Conservation (phyloP, 2,888 invertebrate species). For the Drepana falcataria region DNA sequence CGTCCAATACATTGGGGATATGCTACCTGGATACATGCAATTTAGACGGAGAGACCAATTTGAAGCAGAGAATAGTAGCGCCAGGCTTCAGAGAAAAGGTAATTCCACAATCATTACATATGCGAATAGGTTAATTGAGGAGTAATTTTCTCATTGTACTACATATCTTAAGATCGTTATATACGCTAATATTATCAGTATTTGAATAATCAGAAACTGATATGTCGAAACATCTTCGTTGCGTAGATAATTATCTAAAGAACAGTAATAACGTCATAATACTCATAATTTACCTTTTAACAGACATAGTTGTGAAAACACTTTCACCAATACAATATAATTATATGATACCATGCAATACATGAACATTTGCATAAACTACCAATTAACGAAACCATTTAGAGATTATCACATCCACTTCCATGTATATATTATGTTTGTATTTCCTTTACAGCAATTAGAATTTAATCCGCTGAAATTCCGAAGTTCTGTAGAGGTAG, state of each 20-base stretch:
- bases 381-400: no score
- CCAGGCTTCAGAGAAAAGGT: constrained; percentile 86
- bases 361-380: no score
- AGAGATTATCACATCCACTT: no score
- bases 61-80: constrained; percentile 94
- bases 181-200: neutral
- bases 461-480: constrained; percentile 89
- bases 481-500: constrained; percentile 91
- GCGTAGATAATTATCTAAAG: neutral
- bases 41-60: constrained; percentile 96
- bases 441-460: constrained; percentile 73
- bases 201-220: neutral
- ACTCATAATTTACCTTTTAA: no score
- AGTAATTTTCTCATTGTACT: neutral
- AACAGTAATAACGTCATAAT: no score
- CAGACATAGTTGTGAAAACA: no score
- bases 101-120: constrained; percentile 11
- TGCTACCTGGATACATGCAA: constrained; percentile 98
- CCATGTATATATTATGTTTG: no score
- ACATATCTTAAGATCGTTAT: neutral
- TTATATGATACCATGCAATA: no score
- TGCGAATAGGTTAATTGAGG: neutral
- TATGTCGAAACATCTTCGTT: neutral
- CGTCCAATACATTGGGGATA: constrained; percentile 91
- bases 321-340: no score